These are phyloP conservation scores for Bombus superbus DNA, from an alignment of 1,140 invertebrate species.

Conservation along the genomic window DNA sequence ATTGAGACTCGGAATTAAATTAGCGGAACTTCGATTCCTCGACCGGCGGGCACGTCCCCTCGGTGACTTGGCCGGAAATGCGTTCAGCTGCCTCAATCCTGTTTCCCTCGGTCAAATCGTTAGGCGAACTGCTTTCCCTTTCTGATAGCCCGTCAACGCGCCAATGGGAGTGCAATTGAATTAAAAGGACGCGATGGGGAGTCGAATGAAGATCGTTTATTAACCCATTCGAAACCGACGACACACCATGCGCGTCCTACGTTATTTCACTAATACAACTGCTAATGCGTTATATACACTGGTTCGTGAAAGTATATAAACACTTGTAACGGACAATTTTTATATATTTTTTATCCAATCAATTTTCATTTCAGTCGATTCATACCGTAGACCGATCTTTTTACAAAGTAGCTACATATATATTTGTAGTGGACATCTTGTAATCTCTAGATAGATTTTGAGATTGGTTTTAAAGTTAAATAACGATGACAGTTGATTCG, in stretches of 20 bases:
- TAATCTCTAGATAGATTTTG: too few relatives aligned
- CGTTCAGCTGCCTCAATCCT: slow-evolving; percentile 24
- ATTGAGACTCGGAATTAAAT: slow-evolving; percentile 74
- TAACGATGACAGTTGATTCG: too few relatives aligned
- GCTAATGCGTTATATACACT: background rate
- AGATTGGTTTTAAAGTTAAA: too few relatives aligned
- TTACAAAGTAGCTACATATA: too few relatives aligned
- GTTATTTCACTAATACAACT: background rate
- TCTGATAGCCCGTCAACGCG: background rate
- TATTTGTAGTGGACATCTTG: too few relatives aligned
- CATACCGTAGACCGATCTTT: too few relatives aligned
- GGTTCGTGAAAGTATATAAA: background rate
- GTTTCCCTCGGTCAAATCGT: background rate
- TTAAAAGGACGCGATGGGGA: background rate
- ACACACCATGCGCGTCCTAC: background rate
- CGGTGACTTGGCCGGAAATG: slow-evolving; percentile 49
- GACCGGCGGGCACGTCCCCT: slow-evolving; percentile 22
- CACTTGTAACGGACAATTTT: background rate
- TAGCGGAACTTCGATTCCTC: slow-evolving; percentile 68
- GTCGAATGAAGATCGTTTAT: background rate
- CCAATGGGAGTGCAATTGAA: background rate
- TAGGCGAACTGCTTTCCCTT: background rate
- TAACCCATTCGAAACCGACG: background rate
- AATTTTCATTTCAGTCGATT: too few relatives aligned
- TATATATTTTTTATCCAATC: background rate